These are phyloP conservation scores for Picathartes gymnocephalus DNA, from an alignment of 2,113 vertebrate species.

Conservation along the genomic window DNA sequence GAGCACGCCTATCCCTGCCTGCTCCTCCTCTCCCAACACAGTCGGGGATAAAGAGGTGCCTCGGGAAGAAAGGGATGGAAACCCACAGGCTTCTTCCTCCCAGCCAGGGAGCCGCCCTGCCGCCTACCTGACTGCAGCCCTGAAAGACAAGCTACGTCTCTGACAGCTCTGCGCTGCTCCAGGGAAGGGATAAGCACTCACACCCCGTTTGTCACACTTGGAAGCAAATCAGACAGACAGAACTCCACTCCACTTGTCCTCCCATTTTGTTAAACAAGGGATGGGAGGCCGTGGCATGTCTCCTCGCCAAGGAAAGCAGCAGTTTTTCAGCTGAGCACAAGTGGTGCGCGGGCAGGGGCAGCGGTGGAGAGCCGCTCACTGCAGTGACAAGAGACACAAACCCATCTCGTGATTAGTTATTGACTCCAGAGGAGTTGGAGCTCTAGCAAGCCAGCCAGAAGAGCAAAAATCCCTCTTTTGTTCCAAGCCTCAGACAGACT, in stretches of 20 bases:
- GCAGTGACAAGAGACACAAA: background rate
- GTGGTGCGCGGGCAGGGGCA: rapidly evolving
- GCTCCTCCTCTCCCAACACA: background rate
- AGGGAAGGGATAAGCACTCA: background rate
- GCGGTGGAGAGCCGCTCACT: background rate
- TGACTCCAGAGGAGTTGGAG: conserved; percentile 26
- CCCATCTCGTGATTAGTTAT: background rate
- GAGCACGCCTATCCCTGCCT: rapidly evolving
- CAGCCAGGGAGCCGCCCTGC: background rate
- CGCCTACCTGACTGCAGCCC: background rate
- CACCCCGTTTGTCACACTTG: conserved; percentile 7
- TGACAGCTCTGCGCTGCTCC: background rate
- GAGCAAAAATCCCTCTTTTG: conserved; percentile 57
- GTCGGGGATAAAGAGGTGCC: background rate
- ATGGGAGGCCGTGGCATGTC: background rate
- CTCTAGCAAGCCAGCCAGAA: background rate
- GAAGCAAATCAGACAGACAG: conserved; percentile 34
- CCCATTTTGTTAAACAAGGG: background rate
- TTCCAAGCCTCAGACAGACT: conserved; percentile 37
- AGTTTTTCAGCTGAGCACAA: background rate
- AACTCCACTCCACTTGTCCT: background rate
- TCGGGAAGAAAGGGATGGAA: background rate
- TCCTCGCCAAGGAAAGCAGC: background rate
- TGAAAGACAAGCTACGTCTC: background rate
- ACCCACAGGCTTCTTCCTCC: background rate